Percentiles rank a stretch among this genome's conserved stretches.
Conservation (phyloP, 2,113 vertebrate genomes). For the Rhinopomastus cyanomelas region DNA sequence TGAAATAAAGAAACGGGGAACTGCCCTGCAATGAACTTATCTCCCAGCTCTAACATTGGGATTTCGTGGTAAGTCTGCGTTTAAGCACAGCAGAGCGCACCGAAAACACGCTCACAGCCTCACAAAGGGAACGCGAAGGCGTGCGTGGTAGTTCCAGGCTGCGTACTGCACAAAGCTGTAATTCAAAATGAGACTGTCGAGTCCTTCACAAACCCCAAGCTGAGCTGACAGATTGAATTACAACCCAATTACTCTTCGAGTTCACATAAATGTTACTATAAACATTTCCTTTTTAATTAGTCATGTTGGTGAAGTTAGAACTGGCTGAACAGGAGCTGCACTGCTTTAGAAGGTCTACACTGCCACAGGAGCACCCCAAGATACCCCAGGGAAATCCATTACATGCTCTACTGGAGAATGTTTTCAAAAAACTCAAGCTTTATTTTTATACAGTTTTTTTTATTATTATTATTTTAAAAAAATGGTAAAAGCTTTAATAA, state of each 20-base stretch:
- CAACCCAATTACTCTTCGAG: constrained; percentile 27
- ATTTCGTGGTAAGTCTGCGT: not conserved
- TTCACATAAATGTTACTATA: constrained; percentile 20
- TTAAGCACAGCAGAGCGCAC: constrained; percentile 19
- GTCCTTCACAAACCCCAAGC: constrained; percentile 16
- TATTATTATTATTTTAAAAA: too few relatives aligned
- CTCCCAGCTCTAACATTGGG: not conserved
- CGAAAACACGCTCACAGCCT: not conserved
- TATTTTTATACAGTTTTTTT: not conserved
- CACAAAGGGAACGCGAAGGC: constrained; percentile 35
- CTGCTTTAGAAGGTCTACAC: not conserved
- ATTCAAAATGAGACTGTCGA: constrained; percentile 37
- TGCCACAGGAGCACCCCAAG: not conserved
- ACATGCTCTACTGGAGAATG: not conserved
- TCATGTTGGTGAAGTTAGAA: constrained; percentile 18
- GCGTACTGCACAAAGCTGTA: constrained; percentile 15
- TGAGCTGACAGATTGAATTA: constrained; percentile 37
- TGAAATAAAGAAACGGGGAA: not conserved
- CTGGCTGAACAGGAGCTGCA: not conserved
- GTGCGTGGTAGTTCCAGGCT: constrained; percentile 23
- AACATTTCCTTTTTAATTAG: constrained; percentile 48
- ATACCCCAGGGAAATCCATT: not conserved
- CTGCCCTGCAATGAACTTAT: not conserved
- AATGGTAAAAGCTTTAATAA: too few relatives aligned
- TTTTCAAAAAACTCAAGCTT: not conserved